A percentile compares a stretch with the other conserved stretches of the same genome.
phyloP scores from a whole-genome alignment of 2,113 vertebrate species.

The Condylura cristata region DNA sequence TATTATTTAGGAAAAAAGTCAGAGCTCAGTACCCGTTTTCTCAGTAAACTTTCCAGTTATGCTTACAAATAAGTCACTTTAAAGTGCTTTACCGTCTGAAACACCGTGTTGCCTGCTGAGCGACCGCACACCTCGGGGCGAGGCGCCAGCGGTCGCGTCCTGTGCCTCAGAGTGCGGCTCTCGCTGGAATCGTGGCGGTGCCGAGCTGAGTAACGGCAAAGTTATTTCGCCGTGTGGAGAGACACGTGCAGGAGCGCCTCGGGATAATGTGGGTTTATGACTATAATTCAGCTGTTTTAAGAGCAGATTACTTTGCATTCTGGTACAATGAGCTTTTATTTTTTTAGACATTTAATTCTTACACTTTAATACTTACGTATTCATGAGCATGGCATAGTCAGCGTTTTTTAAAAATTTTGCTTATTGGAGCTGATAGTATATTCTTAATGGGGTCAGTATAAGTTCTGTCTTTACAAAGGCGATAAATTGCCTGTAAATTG shows the following conservation, averaged over 20 bases:
- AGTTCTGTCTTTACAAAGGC: slow-evolving; percentile 58
- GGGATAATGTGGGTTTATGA: background rate
- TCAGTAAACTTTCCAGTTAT: slow-evolving; percentile 5
- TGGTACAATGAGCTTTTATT: slow-evolving; percentile 49
- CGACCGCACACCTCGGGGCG: no score
- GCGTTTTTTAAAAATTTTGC: background rate
- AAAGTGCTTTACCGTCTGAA: background rate
- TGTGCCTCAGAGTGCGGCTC: no score
- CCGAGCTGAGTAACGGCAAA: background rate
- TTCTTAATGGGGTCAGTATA: background rate
- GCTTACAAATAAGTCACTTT: background rate
- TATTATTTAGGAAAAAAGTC: slow-evolving; percentile 11
- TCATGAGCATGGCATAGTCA: slow-evolving; percentile 48
- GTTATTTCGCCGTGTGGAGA: background rate
- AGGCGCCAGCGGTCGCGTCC: no score
- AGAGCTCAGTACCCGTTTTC: background rate
- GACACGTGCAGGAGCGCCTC: background rate
- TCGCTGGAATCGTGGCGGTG: no score
- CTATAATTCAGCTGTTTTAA: background rate
- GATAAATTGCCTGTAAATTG: slow-evolving; percentile 65
- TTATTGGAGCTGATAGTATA: background rate
- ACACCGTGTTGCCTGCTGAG: background rate
- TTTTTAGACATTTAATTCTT: slow-evolving; percentile 62
- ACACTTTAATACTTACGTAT: slow-evolving; percentile 30
- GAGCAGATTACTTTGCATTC: slow-evolving; percentile 42